phyloP scores from a whole-genome alignment of 2,797 vertebrate species.

The Sebastiscus albofasciatus region DNA sequence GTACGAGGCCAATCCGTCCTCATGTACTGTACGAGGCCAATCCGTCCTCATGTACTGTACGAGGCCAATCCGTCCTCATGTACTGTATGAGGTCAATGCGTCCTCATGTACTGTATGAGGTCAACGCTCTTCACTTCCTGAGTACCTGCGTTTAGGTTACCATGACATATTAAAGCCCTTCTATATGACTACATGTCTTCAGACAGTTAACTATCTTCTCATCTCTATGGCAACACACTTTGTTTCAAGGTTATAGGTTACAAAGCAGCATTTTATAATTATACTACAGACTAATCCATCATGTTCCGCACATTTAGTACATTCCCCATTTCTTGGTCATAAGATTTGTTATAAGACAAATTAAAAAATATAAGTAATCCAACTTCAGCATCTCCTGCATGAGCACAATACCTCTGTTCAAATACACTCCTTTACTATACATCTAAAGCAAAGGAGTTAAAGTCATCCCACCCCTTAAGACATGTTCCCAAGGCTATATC shows the following conservation, averaged over 20 bases:
- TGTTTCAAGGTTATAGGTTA: neutral
- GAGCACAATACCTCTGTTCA: too few relatives aligned
- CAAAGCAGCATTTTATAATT: neutral
- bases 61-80: too few relatives aligned
- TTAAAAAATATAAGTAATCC: too few relatives aligned
- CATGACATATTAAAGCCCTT: neutral
- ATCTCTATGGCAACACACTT: neutral
- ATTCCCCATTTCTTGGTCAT: neutral
- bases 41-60: too few relatives aligned
- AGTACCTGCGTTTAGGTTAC: neutral
- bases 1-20: too few relatives aligned
- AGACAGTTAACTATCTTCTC: neutral
- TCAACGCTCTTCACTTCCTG: too few relatives aligned
- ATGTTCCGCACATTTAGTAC: neutral
- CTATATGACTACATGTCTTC: neutral
- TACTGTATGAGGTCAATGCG: too few relatives aligned
- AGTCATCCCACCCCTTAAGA: neutral
- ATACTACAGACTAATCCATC: neutral
- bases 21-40: too few relatives aligned
- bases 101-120: too few relatives aligned
- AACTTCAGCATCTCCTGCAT: too few relatives aligned
- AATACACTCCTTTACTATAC: too few relatives aligned
- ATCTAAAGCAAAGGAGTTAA: neutral
- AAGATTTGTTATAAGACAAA: neutral
- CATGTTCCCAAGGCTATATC: neutral